A percentile compares a stretch with the other conserved stretches of the same genome.
phyloP scores from a whole-genome alignment of 1,140 invertebrate genomes.

The Eubasilissa regina region DNA sequence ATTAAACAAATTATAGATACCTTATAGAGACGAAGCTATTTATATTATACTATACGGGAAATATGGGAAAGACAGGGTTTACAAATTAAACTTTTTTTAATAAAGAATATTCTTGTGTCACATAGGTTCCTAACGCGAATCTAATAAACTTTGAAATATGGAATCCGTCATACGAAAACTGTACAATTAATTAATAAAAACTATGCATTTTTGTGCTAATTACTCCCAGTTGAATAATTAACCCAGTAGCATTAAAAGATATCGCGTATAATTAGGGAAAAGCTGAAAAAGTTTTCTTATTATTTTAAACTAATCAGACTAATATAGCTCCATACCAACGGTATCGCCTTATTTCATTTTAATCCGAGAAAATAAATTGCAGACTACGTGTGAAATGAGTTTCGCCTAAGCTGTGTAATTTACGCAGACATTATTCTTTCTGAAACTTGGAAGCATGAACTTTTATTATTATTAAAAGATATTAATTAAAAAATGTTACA shows the following conservation, averaged over 20 bases:
- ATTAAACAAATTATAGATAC: no score
- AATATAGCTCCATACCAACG: not conserved
- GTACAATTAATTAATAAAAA: no score
- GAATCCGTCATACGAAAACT: no score
- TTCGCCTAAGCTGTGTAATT: conserved; percentile 27
- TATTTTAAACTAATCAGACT: conserved; percentile 22
- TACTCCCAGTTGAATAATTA: conserved; percentile 54
- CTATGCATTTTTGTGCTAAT: conserved; percentile 44
- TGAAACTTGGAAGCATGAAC: not conserved
- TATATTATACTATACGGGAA: no score
- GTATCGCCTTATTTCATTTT: conserved; percentile 6
- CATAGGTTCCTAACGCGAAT: no score
- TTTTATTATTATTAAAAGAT: conserved; percentile 37
- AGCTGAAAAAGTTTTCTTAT: conserved; percentile 14
- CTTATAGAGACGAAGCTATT: no score
- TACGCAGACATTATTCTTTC: conserved; percentile 21
- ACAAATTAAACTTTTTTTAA: no score
- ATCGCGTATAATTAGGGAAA: conserved; percentile 48
- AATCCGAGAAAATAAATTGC: conserved; percentile 11
- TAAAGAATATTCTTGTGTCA: no score
- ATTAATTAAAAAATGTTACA: conserved; percentile 9
- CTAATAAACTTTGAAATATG: no score
- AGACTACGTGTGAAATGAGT: conserved; percentile 27
- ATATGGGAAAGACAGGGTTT: no score
- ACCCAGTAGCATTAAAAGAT: conserved; percentile 42